Evolutionary conservation across 2,888 invertebrate species (phyloP).

Genomic region (Apotomis turbidana): DNA sequence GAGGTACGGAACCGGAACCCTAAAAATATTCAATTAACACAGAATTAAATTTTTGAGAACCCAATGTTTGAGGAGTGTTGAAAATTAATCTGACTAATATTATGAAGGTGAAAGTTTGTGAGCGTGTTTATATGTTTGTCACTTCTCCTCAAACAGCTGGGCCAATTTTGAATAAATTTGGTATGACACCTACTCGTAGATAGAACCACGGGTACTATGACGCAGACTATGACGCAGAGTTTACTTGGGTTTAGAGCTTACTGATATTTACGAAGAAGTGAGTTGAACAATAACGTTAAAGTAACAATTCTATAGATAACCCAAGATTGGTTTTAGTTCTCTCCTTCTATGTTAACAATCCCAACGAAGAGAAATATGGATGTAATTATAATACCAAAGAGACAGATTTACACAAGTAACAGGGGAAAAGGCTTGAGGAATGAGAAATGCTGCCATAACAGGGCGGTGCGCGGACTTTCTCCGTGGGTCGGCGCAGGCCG

Average conservation of each 20-base stretch:
- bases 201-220: too few relatives aligned
- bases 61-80: too few relatives aligned
- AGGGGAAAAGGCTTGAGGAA: slow-evolving; percentile 71
- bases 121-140: too few relatives aligned
- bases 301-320: slow-evolving; percentile 28
- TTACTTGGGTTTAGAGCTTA: neutral
- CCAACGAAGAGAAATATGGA: slow-evolving; percentile 47
- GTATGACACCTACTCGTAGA: too few relatives aligned
- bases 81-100: too few relatives aligned
- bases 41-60: too few relatives aligned
- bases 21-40: too few relatives aligned
- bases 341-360: slow-evolving; percentile 44
- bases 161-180: too few relatives aligned
- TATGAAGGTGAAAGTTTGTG: too few relatives aligned
- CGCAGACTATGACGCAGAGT: too few relatives aligned
- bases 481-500: slow-evolving; percentile 57
- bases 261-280: neutral
- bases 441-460: slow-evolving; percentile 78
- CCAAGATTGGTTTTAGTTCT: slow-evolving; percentile 28
- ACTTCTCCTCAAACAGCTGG: too few relatives aligned
- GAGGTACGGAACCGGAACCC: too few relatives aligned
- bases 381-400: slow-evolving; percentile 56
- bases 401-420: slow-evolving; percentile 70
- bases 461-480: slow-evolving; percentile 75
- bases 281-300: slow-evolving; percentile 31